Conservation (phyloP, 1,140 invertebrate genomes). For the Drosophila repletoides region DNA sequence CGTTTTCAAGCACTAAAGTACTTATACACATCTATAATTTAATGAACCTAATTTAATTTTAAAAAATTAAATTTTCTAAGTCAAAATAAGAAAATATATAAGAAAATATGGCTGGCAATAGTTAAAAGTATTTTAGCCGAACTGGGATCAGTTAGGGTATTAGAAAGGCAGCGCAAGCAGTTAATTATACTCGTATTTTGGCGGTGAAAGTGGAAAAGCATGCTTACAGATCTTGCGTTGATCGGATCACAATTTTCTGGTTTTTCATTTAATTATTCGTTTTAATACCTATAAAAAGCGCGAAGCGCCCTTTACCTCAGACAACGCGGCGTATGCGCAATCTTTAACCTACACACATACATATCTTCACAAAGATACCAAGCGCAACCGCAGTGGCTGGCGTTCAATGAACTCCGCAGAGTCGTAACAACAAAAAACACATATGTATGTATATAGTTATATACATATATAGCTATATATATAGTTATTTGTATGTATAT, state of each 20-base stretch:
- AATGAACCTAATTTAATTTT: too few relatives aligned
- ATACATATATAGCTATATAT: conserved; percentile 11
- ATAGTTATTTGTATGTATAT: neutral
- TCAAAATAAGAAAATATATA: too few relatives aligned
- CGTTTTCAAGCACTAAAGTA: too few relatives aligned
- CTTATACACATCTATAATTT: too few relatives aligned
- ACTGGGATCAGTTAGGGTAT: neutral
- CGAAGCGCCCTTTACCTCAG: conserved; percentile 41
- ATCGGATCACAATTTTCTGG: neutral
- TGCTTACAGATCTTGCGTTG: neutral
- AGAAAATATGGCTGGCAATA: too few relatives aligned
- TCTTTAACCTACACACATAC: conserved; percentile 2
- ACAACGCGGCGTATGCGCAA: conserved; percentile 62
- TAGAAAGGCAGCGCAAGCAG: neutral
- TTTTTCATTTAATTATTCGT: conserved; percentile 33
- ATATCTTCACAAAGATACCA: conserved; percentile 1
- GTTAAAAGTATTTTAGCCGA: neutral
- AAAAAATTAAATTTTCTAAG: too few relatives aligned
- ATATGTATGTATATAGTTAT: conserved; percentile 11
- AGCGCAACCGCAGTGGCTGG: conserved; percentile 44
- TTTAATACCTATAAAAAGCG: conserved; percentile 8
- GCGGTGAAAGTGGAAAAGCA: conserved; percentile 36
- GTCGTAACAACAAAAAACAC: conserved; percentile 28
- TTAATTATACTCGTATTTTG: too few relatives aligned
- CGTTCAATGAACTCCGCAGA: conserved; percentile 50